Evolutionary conservation across 2,797 vertebrate genomes (phyloP).

Genomic region (Odontamblyopus rebecca): DNA sequence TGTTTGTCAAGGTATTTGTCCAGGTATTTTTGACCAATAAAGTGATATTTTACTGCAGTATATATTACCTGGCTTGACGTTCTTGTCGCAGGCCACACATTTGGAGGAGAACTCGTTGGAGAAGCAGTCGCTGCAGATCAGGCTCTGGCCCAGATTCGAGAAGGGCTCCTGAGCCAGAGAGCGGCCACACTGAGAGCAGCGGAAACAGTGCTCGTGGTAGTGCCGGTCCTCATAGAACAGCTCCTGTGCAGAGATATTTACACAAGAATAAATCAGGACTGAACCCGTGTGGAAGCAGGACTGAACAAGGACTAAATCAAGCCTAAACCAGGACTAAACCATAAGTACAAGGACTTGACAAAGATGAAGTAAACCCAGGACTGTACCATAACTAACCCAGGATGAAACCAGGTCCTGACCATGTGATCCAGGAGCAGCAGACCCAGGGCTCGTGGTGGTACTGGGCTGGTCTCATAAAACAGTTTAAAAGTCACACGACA

Average conservation of each 20-base stretch:
- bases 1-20: too few relatives aligned
- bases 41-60: too few relatives aligned
- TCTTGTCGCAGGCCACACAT: constrained; percentile 90
- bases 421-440: not conserved
- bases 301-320: not conserved
- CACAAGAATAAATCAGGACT: not conserved
- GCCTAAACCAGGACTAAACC: not conserved
- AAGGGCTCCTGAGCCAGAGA: constrained; percentile 92
- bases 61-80: constrained; percentile 88
- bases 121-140: constrained; percentile 96
- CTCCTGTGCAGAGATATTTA: constrained; percentile 75
- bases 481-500: not conserved
- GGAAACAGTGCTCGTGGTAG: constrained; percentile 93
- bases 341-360: too few relatives aligned
- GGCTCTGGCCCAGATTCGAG: constrained; percentile 87
- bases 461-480: not conserved
- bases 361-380: too few relatives aligned
- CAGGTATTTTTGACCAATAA: too few relatives aligned
- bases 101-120: constrained; percentile 94
- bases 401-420: not conserved
- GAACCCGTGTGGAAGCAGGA: not conserved
- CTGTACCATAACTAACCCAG: too few relatives aligned
- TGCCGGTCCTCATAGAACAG: constrained; percentile 91
- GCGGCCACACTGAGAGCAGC: constrained; percentile 92
- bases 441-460: not conserved